Conservation (phyloP, 2,888 invertebrate species). For the Hyposoter dolosus region DNA sequence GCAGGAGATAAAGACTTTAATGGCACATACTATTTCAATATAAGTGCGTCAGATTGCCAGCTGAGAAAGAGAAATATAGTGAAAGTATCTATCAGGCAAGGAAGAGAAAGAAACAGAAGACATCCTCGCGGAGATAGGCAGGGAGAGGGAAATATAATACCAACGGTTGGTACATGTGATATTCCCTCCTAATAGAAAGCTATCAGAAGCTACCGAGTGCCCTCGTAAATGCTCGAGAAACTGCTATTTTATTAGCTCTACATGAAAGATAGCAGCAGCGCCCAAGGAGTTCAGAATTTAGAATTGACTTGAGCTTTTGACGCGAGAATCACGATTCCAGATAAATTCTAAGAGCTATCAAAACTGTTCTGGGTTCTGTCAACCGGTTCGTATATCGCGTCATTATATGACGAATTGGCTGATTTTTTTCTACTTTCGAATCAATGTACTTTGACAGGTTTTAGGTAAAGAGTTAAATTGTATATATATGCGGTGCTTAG, state of each 20-base stretch:
- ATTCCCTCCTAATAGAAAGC: slow-evolving; percentile 71
- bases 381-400: background rate
- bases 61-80: slow-evolving; percentile 4
- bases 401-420: background rate
- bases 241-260: slow-evolving; percentile 70
- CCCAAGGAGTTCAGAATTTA: slow-evolving; percentile 44
- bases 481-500: background rate
- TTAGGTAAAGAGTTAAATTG: background rate
- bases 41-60: slow-evolving; percentile 71
- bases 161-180: slow-evolving; percentile 20
- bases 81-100: background rate
- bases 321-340: background rate
- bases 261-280: slow-evolving; percentile 67
- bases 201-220: slow-evolving; percentile 70
- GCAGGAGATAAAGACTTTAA: slow-evolving; percentile 79
- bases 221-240: slow-evolving; percentile 71
- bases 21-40: slow-evolving; percentile 78
- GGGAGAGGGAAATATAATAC: slow-evolving; percentile 21
- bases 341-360: slow-evolving; percentile 23
- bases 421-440: background rate
- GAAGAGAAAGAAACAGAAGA: background rate
- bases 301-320: slow-evolving; percentile 32
- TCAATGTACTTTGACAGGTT: background rate
- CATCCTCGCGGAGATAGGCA: background rate
- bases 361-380: slow-evolving; percentile 21